Evolutionary conservation across 2,797 vertebrate species (phyloP).

Genomic region (Heterohyrax brucei): DNA sequence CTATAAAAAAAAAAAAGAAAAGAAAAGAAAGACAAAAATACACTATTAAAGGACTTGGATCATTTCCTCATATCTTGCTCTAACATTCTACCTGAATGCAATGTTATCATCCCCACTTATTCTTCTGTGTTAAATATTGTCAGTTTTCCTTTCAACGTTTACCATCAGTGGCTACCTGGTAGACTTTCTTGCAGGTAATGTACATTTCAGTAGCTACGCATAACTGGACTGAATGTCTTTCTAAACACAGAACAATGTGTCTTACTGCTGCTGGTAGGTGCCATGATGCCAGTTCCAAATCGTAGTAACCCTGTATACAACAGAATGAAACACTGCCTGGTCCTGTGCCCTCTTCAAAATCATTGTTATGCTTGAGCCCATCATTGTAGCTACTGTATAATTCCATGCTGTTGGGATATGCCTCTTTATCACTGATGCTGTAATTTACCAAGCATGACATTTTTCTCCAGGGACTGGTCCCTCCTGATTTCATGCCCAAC

Average conservation of each 20-base stretch:
- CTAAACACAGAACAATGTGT: background rate
- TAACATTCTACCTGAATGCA: background rate
- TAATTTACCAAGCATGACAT: no score
- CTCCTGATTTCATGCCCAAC: no score
- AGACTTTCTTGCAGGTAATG: background rate
- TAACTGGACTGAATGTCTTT: conserved; percentile 25
- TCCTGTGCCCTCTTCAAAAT: no score
- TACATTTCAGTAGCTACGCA: background rate
- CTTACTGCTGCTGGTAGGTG: background rate
- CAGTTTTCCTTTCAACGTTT: background rate
- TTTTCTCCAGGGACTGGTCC: no score
- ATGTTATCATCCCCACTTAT: background rate
- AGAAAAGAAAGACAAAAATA: background rate
- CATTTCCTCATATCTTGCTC: background rate
- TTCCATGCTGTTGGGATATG: no score
- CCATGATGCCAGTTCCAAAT: no score
- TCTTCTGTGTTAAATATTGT: background rate
- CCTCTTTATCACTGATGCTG: no score
- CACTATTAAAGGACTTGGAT: background rate
- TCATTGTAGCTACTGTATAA: no score
- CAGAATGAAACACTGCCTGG: no score
- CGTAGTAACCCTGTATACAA: no score
- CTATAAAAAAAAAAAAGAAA: conserved; percentile 38
- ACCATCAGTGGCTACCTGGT: background rate
- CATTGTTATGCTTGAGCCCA: no score